A percentile compares a stretch with the other conserved stretches of the same genome.
Evolutionary conservation across 92 coral and sea anemone species (phyloP).

Genomic region (Parazoanthus atlanticus): DNA sequence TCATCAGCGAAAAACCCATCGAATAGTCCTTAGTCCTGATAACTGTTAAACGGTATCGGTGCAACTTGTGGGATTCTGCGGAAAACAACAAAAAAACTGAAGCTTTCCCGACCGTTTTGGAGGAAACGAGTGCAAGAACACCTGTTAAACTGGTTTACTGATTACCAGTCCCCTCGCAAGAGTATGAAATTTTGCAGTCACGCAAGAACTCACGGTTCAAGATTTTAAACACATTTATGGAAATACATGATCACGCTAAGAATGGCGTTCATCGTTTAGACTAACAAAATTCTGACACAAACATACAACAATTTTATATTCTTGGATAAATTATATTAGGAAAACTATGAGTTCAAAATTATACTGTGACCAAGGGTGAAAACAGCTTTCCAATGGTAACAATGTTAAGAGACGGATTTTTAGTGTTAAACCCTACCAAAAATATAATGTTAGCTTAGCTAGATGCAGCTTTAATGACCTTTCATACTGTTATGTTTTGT

Average conservation of each 20-base stretch:
- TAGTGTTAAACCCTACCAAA: background rate
- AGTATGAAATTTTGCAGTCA: background rate
- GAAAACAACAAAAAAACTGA: background rate
- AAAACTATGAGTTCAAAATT: background rate
- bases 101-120: background rate
- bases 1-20: no score
- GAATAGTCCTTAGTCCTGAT: no score
- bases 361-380: background rate
- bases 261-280: background rate
- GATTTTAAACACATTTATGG: background rate
- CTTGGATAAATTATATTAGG: background rate
- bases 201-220: background rate
- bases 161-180: background rate
- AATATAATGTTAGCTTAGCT: background rate
- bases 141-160: background rate
- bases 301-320: no score
- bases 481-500: background rate
- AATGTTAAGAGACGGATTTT: no score
- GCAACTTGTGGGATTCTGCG: no score
- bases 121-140: background rate
- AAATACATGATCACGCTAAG: background rate
- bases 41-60: no score
- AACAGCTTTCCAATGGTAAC: no score
- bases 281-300: background rate
- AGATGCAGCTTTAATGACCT: background rate